Conservation (phyloP, 2,888 invertebrate genomes). For the Merodon equestris region DNA sequence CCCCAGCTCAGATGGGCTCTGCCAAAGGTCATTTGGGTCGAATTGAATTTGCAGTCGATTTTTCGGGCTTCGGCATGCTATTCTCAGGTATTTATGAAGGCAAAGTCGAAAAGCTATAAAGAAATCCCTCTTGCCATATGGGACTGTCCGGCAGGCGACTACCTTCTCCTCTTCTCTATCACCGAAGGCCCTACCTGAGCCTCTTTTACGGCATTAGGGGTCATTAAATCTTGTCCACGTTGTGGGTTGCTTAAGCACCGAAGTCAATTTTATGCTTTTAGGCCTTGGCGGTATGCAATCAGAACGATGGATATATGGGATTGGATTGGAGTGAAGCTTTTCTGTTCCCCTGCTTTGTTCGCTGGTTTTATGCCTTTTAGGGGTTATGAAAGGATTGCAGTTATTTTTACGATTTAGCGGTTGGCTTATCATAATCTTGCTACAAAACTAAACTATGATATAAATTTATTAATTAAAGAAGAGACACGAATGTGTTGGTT, state of each 20-base stretch:
- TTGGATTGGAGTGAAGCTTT: slow-evolving; percentile 2
- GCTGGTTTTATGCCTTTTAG: slow-evolving; percentile 2
- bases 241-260: slow-evolving; percentile 51
- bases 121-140: slow-evolving; percentile 36
- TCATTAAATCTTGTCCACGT: slow-evolving; percentile 65
- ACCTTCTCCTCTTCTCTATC: too few species aligned
- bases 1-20: slow-evolving; percentile 10
- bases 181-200: slow-evolving; percentile 46
- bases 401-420: slow-evolving; percentile 38
- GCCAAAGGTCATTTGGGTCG: slow-evolving; percentile 58
- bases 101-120: slow-evolving; percentile 20
- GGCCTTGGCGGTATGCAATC: slow-evolving; percentile 36
- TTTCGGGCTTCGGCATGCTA: slow-evolving; percentile 48
- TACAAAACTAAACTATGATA: slow-evolving; percentile 28
- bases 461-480: slow-evolving; percentile 41
- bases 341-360: slow-evolving; percentile 17
- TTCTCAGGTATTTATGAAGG: slow-evolving; percentile 53
- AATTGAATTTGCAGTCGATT: slow-evolving; percentile 61
- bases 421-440: slow-evolving; percentile 47
- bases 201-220: slow-evolving; percentile 50
- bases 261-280: slow-evolving; percentile 41
- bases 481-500: slow-evolving; percentile 5
- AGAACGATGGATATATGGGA: neutral
- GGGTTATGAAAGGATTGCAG: slow-evolving; percentile 43
- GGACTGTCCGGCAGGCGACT: neutral